Percentiles rank a stretch among this genome's conserved stretches.
phyloP scores from a whole-genome alignment of 2,888 invertebrate genomes.

The Melinaea menophilus region DNA sequence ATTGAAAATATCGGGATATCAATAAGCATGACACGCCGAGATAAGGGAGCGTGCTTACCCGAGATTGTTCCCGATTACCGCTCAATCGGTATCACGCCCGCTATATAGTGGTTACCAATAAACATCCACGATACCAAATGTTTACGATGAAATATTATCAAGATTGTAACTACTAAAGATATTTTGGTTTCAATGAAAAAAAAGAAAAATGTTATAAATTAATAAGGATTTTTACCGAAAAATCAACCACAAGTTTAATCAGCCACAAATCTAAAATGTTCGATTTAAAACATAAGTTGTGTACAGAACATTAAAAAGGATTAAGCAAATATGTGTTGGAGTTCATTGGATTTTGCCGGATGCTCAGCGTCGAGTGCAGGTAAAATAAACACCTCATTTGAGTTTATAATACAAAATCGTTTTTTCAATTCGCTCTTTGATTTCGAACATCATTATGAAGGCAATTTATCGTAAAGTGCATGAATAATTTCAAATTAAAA shows the following conservation, averaged over 20 bases:
- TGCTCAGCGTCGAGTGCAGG: slow-evolving; percentile 50
- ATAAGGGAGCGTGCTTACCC: slow-evolving; percentile 51
- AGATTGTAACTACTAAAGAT: neutral
- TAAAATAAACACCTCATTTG: slow-evolving; percentile 64
- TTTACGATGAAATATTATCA: slow-evolving; percentile 2
- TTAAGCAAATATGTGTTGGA: slow-evolving; percentile 42
- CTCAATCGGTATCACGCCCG: slow-evolving; percentile 38
- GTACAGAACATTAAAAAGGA: slow-evolving; percentile 27
- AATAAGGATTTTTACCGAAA: neutral
- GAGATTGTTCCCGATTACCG: slow-evolving; percentile 55
- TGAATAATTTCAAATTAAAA: slow-evolving; percentile 2
- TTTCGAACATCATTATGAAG: slow-evolving; percentile 45
- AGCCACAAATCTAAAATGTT: slow-evolving; percentile 20
- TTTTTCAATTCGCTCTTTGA: slow-evolving; percentile 40
- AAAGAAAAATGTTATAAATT: neutral
- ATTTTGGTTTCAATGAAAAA: neutral
- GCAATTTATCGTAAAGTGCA: slow-evolving; percentile 10
- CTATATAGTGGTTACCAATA: neutral
- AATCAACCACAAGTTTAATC: slow-evolving; percentile 12
- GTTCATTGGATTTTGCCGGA: slow-evolving; percentile 47
- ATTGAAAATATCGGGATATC: slow-evolving; percentile 51
- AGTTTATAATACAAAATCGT: slow-evolving; percentile 57
- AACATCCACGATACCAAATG: slow-evolving; percentile 3
- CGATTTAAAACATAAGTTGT: slow-evolving; percentile 22
- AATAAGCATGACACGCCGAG: slow-evolving; percentile 42